These are phyloP conservation scores for Omphaloscelis lunosa DNA, from an alignment of 2,888 invertebrate genomes.

Conservation along the genomic window DNA sequence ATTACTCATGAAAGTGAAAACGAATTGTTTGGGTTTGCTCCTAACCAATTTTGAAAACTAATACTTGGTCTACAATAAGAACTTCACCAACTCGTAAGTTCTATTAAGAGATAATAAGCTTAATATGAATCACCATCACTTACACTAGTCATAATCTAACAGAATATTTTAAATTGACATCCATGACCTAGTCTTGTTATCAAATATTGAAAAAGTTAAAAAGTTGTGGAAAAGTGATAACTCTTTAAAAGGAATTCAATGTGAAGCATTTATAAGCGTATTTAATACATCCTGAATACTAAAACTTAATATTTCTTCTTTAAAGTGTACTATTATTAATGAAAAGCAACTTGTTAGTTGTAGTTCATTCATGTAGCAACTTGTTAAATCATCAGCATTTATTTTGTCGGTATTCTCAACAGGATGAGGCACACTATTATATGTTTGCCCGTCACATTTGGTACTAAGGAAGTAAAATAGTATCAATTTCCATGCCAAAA, in stretches of 20 bases:
- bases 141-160: conserved; percentile 17
- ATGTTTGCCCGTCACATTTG: not conserved
- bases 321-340: not conserved
- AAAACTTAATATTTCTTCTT: not conserved
- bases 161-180: conserved; percentile 22
- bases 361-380: not conserved
- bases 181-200: conserved; percentile 31
- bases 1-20: conserved; percentile 59
- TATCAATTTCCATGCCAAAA: not conserved
- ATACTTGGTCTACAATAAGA: conserved; percentile 1
- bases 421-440: not conserved
- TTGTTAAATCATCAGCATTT: not conserved
- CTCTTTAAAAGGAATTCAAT: not conserved
- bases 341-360: not conserved
- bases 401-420: not conserved
- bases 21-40: conserved; percentile 8
- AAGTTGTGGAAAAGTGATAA: conserved; percentile 6
- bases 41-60: conserved; percentile 16
- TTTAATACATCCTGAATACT: not conserved
- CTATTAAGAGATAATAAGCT: conserved; percentile 19
- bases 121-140: conserved; percentile 38
- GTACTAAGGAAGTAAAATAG: not conserved
- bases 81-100: conserved; percentile 14
- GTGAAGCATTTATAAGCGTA: not conserved
- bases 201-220: conserved; percentile 22